phyloP scores from a whole-genome alignment of 2,113 vertebrate species.

The Cyanoderma ruficeps region DNA sequence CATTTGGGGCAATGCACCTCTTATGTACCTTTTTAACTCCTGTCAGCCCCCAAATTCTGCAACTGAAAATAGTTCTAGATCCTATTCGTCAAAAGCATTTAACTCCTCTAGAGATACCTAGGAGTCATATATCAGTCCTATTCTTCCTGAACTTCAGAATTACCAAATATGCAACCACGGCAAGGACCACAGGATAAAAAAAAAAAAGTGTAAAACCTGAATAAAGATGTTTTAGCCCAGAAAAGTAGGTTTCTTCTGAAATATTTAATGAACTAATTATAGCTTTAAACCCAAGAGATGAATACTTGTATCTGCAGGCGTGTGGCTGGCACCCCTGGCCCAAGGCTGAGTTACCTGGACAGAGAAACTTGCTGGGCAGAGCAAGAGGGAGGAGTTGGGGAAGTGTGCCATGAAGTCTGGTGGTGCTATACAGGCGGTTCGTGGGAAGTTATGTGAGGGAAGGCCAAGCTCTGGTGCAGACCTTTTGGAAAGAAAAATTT shows the following conservation, averaged over 20 bases:
- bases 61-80: background rate
- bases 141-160: background rate
- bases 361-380: background rate
- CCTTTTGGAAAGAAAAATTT: background rate
- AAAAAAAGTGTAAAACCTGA: background rate
- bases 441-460: background rate
- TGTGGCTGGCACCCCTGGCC: accelerated
- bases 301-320: background rate
- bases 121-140: background rate
- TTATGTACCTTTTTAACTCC: background rate
- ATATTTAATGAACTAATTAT: background rate
- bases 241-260: background rate
- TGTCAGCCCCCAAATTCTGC: background rate
- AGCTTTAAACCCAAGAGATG: background rate
- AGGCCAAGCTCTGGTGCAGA: background rate
- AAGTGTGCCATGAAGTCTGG: accelerated
- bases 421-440: background rate
- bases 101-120: background rate
- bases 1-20: accelerated
- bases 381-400: background rate
- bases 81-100: background rate
- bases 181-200: background rate
- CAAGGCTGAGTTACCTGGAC: background rate
- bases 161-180: background rate
- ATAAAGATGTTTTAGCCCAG: background rate